Evolutionary conservation across 2,797 vertebrate genomes (phyloP), one percentile per base, ranked within the genome.

Genomic region (Chelon labrosus): DNA sequence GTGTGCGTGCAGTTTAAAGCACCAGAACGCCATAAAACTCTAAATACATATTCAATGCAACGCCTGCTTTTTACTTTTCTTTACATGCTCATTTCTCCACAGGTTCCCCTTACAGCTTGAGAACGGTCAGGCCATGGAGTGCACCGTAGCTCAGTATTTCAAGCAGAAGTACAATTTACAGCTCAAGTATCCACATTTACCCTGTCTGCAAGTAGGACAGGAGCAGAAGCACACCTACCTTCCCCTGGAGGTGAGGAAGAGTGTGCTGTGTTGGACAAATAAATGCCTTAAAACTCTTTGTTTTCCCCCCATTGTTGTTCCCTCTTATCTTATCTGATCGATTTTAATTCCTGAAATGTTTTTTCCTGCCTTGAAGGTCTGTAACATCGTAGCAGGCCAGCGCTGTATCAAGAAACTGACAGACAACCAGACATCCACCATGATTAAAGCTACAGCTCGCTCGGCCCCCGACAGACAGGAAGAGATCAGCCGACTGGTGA

Each of bases 91-190:
- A 7, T 58, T 56, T 42, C 10, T 70, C 55, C 58, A 4, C 90
- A 99, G 98, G 88, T 99, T 99, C 90, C 98, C 98, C 66, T 88
- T 99, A 86, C 98, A 99, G 95, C 93, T 99, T 67, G 98, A 99
- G 94, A 99, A 99, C 35, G 98, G 98, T 72, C 98, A 99, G 89
- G 97, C 98, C 65, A 98, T 99, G 97, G 98, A 99, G 93, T 99
- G 98, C 86, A 98, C 98, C 37, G 98, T 99, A 75, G 97, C 98
- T 72, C 98, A 99, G 83, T 99, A 99, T 90, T 99, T 99, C 91
- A 99, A 99, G 86, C 98, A 99, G 90, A 99, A 99, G 84, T 99
- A 99, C 91, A 99, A 96, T 78, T 94, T 99, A 78, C 98, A 99
- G 88, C 94, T 99, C 74, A 99, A 99, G 88, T 98, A 99, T 74